Evolutionary conservation across 1,140 invertebrate genomes (phyloP).

Genomic region (Macrostomum lignano): DNA sequence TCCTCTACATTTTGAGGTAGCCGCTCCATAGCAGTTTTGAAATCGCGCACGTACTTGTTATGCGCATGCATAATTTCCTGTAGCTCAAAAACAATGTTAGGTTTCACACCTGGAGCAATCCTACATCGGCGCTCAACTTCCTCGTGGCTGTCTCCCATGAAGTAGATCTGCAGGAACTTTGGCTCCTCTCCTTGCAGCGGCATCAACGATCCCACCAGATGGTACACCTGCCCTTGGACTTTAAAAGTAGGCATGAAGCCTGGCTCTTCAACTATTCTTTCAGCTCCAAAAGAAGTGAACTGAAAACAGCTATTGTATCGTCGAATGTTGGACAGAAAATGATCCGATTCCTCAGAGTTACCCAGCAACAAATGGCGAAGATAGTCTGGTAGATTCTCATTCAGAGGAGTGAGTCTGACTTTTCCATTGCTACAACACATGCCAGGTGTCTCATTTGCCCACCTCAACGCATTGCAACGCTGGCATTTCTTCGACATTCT

Average conservation of each 20-base stretch:
- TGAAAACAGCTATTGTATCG: slow-evolving; percentile 25
- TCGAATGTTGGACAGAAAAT: slow-evolving; percentile 23
- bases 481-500: no score
- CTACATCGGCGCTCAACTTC: slow-evolving; percentile 5
- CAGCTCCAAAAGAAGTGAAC: slow-evolving; percentile 24
- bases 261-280: no score
- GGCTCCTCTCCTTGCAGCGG: slow-evolving; percentile 12
- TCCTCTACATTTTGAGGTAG: slow-evolving; percentile 13
- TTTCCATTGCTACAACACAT: no score
- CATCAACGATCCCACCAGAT: slow-evolving; percentile 19
- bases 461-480: no score
- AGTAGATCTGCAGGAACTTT: slow-evolving; percentile 28
- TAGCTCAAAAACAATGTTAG: slow-evolving; percentile 9
- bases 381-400: no score
- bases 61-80: slow-evolving; percentile 18
- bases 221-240: slow-evolving; percentile 30
- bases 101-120: slow-evolving; percentile 4
- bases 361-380: no score
- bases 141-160: slow-evolving; percentile 8
- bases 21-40: slow-evolving; percentile 19
- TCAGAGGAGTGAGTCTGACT: no score
- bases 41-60: slow-evolving; percentile 14
- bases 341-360: no score
- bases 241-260: slow-evolving; percentile 23
- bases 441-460: no score